Percentiles rank a stretch among this genome's conserved stretches.
Conservation (phyloP, 2,888 invertebrate species). For the Eupeodes latifasciatus region DNA sequence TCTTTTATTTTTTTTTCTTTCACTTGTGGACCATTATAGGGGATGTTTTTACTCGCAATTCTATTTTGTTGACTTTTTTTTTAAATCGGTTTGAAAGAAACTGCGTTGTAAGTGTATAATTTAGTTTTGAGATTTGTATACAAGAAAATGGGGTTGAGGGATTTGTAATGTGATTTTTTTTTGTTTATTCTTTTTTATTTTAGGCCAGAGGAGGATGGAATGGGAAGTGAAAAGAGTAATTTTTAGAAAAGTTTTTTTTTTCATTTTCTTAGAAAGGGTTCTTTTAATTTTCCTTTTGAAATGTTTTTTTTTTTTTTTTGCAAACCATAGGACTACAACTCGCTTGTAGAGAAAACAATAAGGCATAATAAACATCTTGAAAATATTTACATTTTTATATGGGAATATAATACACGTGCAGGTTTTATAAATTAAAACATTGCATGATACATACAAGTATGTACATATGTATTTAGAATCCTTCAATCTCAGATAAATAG, state of each 20-base stretch:
- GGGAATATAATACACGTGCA: no score
- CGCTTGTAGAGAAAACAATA: no score
- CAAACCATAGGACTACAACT: no score
- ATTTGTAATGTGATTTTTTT: background rate
- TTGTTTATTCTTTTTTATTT: background rate
- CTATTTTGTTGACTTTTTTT: background rate
- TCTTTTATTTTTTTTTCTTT: background rate
- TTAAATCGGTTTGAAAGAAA: constrained; percentile 6
- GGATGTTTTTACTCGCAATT: constrained; percentile 20
- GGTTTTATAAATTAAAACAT: no score
- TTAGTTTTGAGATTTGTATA: constrained; percentile 28
- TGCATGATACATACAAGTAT: no score
- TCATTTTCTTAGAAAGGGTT: background rate
- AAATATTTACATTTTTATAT: no score
- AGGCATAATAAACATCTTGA: no score
- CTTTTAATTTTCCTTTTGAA: background rate
- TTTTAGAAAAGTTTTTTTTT: no score
- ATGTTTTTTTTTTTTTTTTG: background rate
- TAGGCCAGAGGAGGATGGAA: background rate
- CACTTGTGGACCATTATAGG: constrained; percentile 32
- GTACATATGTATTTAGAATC: no score
- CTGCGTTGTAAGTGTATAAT: background rate
- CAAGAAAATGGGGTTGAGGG: background rate
- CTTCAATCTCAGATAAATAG: no score
- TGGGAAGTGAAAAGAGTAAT: background rate